Evolutionary conservation across 2,888 invertebrate genomes (phyloP).

Genomic region (Fissipunctia ypsillon): DNA sequence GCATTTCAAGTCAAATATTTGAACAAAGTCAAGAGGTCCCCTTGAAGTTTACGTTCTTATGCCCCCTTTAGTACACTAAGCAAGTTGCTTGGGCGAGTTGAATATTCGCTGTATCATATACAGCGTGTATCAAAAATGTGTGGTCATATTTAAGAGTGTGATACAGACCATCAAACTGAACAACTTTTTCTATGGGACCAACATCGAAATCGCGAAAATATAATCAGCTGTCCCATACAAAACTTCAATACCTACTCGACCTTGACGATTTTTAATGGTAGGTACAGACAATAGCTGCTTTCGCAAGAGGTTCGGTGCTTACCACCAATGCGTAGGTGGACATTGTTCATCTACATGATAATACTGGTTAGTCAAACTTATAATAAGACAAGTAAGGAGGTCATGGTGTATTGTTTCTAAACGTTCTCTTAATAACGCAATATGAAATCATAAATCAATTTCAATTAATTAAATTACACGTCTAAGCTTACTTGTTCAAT

Average conservation of each 20-base stretch:
- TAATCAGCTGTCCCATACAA: too few relatives aligned
- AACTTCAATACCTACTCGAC: too few relatives aligned
- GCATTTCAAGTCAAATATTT: constrained; percentile 81
- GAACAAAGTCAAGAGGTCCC: constrained; percentile 76
- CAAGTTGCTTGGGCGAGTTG: constrained; percentile 43
- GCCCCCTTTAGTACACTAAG: constrained; percentile 64
- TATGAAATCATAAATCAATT: background rate
- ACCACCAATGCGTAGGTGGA: constrained; percentile 27
- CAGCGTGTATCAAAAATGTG: too few relatives aligned
- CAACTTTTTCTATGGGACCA: too few relatives aligned
- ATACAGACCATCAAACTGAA: too few relatives aligned
- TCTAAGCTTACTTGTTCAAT: background rate
- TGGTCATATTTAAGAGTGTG: too few relatives aligned
- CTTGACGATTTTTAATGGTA: too few relatives aligned
- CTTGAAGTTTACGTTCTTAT: constrained; percentile 72
- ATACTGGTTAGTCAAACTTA: constrained; percentile 12
- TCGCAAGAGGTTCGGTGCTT: constrained; percentile 22
- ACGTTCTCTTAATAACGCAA: background rate
- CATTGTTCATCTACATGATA: constrained; percentile 27
- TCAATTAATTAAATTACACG: background rate
- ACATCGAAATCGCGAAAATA: too few relatives aligned
- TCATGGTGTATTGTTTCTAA: constrained; percentile 2
- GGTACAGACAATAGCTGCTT: too few relatives aligned
- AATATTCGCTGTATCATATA: background rate
- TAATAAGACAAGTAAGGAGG: constrained; percentile 10